Evolutionary conservation across 2,113 vertebrate species (phyloP), one percentile per base, ranked within the genome.

Genomic region (Geococcyx californianus): DNA sequence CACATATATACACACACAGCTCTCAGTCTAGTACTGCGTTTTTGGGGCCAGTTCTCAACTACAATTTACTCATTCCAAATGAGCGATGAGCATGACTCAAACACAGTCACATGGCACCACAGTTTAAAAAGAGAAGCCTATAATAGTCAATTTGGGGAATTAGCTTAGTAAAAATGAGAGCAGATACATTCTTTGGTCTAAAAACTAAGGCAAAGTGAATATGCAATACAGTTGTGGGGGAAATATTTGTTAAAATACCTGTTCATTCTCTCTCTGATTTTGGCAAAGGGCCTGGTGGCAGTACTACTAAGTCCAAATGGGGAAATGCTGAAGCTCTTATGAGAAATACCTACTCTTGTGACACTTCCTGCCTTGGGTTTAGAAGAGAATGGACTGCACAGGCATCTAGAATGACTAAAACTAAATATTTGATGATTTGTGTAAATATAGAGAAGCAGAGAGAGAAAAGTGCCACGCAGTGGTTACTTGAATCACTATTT

Each of bases 341-440:
- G 38, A 86, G 79, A 90, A 73, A 64, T 56, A 84, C 25, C 64
- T 66, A 15, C 36, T 82, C n/a, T 69, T 68, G 16, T 60, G 81
- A 73, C 24, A 59, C 11, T 75, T 91, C 36, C 54, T 93, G 69
- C 25, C 45, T 81, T 69, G 28, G 13, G 21, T 81, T 94, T 87
- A 45, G 44, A 60, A 84, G 29, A 62, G 34, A 83, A 78, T 24
- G 13, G 44, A 82, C 15, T n/a, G 26, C 91, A 77, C 26, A 74
- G 11, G 42, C 54, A 84, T 54, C 44, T 26, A 87, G 34, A 81
- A 63, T 54, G 38, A 76, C 75, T 83, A 72, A 84, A 84, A 82
- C 69, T 56, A 90, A 94, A 82, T 92, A 95, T 80, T 85, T 91
- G 59, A 68, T 95, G 78, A 90, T 80, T 63, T 85, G 13, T 47